Conservation (phyloP, 2,888 invertebrate species). For the Caenorhabditis sp. region DNA sequence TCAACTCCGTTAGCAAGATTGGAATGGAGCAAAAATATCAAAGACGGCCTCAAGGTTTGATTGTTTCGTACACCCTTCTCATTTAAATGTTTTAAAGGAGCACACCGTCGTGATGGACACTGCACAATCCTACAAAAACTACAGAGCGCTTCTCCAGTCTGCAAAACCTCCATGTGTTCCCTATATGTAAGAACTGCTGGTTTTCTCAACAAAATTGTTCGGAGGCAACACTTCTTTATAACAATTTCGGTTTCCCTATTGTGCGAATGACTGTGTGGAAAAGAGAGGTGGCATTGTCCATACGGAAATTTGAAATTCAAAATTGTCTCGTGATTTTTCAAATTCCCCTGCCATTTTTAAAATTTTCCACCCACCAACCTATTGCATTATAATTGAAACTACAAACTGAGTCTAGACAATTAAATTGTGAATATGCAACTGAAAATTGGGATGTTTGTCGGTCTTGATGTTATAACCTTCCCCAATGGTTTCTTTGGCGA, state of each 20-base stretch:
- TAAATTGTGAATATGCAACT: too few species aligned
- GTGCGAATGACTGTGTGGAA: too few species aligned
- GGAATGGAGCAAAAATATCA: slow-evolving; percentile 87
- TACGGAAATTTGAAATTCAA: too few species aligned
- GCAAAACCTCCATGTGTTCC: slow-evolving; percentile 99
- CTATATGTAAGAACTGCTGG: slow-evolving; percentile 98
- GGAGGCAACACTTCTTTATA: too few species aligned
- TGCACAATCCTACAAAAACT: slow-evolving; percentile 97
- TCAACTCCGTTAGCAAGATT: slow-evolving; percentile 91
- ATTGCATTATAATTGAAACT: too few species aligned
- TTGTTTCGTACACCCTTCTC: not conserved
- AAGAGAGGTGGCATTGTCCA: too few species aligned
- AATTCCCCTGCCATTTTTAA: not conserved
- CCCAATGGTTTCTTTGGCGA: slow-evolving; percentile 3
- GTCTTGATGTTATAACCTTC: slow-evolving; percentile 5
- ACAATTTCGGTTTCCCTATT: too few species aligned
- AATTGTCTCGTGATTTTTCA: too few species aligned
- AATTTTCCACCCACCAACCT: too few species aligned
- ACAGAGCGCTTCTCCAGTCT: slow-evolving; percentile 94
- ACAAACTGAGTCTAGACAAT: too few species aligned
- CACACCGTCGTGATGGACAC: slow-evolving; percentile 97
- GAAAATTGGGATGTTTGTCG: not conserved
- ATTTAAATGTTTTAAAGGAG: slow-evolving; percentile 84
- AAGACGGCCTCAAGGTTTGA: slow-evolving; percentile 78
- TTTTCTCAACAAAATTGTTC: too few species aligned